Evolutionary conservation across 2,888 invertebrate genomes (phyloP).

Genomic region (Tipula lateralis): DNA sequence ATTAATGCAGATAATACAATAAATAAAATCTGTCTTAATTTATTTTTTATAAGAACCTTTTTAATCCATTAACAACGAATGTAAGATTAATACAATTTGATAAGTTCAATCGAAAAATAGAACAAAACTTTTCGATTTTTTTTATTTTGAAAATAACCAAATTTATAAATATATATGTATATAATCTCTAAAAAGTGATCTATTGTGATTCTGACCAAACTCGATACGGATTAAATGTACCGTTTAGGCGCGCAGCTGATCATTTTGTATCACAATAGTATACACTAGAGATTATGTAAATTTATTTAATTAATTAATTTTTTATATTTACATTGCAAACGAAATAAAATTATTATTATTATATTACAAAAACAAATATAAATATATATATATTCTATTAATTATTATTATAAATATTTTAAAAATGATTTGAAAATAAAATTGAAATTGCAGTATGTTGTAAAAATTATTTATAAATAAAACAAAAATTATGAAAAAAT

Average conservation of each 20-base stretch:
- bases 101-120: too few species aligned
- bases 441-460: not conserved
- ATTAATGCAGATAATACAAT: too few species aligned
- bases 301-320: not conserved
- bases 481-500: not conserved
- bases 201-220: not conserved
- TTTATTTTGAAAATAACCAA: not conserved
- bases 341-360: not conserved
- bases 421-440: not conserved
- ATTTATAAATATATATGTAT: not conserved
- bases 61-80: too few species aligned
- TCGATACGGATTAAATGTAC: not conserved
- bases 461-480: not conserved
- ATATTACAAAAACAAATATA: not conserved
- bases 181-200: too few species aligned
- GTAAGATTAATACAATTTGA: too few species aligned
- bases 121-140: not conserved
- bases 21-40: too few species aligned
- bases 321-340: not conserved
- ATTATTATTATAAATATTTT: not conserved
- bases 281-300: not conserved
- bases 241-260: not conserved
- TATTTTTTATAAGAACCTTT: too few species aligned
- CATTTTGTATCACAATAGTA: not conserved
- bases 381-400: not conserved